Evolutionary conservation across 2,797 vertebrate genomes (phyloP).

Genomic region (Schizopygopsis malacanthus): DNA sequence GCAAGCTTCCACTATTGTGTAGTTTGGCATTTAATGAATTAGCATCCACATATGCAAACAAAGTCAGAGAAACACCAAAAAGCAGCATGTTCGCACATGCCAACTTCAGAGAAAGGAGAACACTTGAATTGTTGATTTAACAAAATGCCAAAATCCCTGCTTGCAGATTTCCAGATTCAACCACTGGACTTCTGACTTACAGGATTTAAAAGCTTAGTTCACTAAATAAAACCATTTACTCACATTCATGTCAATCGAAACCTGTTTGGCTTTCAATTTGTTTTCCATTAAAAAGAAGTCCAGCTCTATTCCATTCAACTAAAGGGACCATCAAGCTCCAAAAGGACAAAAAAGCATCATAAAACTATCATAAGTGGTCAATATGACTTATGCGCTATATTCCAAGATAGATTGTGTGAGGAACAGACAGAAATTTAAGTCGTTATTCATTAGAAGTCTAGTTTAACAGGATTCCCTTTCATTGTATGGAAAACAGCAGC

Average conservation of each 20-base stretch:
- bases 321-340: not conserved
- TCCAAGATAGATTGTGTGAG: not conserved
- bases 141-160: conserved; percentile 4
- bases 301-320: not conserved
- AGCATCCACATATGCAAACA: conserved; percentile 20
- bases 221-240: not conserved
- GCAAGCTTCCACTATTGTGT: not conserved
- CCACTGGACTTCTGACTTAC: not conserved
- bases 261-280: not conserved
- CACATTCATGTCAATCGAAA: not conserved
- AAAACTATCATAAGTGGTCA: not conserved
- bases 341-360: not conserved
- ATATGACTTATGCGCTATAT: not conserved
- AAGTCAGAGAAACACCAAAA: conserved; percentile 7
- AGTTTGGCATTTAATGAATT: conserved; percentile 21
- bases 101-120: conserved; percentile 9
- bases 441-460: not conserved
- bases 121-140: conserved; percentile 19
- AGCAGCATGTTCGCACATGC: conserved; percentile 3
- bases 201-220: not conserved
- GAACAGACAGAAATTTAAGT: not conserved
- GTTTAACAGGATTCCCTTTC: not conserved
- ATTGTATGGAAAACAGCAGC: not conserved
- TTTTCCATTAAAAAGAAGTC: not conserved
- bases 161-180: not conserved